Evolutionary conservation across 2,113 vertebrate species (phyloP).

Genomic region (Romanogobio albipinnatus): DNA sequence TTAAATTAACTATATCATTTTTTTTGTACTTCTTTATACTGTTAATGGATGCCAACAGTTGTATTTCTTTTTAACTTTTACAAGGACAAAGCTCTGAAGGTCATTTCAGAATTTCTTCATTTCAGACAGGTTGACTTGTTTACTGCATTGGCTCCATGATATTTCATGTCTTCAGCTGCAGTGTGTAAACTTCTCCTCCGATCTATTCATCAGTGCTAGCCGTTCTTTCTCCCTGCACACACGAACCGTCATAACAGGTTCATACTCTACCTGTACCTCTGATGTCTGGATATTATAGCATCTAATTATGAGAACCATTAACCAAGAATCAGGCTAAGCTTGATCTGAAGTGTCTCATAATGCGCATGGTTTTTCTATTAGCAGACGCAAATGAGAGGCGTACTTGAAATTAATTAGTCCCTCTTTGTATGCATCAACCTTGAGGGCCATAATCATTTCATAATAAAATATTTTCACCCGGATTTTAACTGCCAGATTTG

Average conservation of each 20-base stretch:
- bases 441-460: neutral
- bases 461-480: slow-evolving; percentile 12
- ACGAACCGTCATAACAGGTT: neutral
- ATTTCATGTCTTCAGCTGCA: neutral
- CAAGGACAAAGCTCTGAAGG: neutral
- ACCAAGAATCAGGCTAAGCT: neutral
- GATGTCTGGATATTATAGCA: neutral
- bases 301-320: slow-evolving; percentile 24
- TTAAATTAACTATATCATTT: neutral
- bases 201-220: neutral
- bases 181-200: neutral
- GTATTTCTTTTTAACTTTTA: too few relatives aligned
- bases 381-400: neutral
- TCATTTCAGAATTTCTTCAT: neutral
- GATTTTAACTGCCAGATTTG: slow-evolving; percentile 11
- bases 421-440: neutral
- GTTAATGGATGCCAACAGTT: too few relatives aligned
- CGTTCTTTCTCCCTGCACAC: neutral
- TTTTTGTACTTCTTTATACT: too few relatives aligned
- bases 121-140: neutral
- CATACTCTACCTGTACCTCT: neutral
- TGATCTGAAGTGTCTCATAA: neutral
- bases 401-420: slow-evolving; percentile 5
- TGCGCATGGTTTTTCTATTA: neutral
- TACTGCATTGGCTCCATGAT: neutral